A percentile compares a stretch with the other conserved stretches of the same genome.
Evolutionary conservation across 2,888 invertebrate genomes (phyloP).

Genomic region (Lasioglossum malachurum): DNA sequence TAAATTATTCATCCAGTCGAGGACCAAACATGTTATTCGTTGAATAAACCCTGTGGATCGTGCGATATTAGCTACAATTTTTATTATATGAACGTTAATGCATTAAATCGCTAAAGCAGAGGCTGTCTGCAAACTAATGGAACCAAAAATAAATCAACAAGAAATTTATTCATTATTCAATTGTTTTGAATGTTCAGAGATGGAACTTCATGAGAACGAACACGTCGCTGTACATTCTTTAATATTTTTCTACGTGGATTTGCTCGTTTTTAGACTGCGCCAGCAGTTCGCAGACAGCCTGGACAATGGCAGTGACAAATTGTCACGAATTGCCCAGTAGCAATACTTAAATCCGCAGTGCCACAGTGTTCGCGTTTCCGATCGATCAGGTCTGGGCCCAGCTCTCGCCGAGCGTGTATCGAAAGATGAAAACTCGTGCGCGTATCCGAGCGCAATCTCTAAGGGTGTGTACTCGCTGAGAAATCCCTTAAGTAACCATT

Average conservation of each 20-base stretch:
- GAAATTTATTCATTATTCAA: too few relatives aligned
- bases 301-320: background rate
- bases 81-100: background rate
- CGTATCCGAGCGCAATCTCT: background rate
- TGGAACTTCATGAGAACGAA: background rate
- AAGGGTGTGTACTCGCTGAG: background rate
- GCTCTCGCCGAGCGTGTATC: background rate
- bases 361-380: background rate
- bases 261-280: background rate
- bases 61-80: background rate
- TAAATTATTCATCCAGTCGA: background rate
- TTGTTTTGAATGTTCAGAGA: background rate
- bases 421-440: background rate
- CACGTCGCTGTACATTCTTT: background rate
- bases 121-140: background rate
- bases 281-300: background rate
- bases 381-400: constrained; percentile 24
- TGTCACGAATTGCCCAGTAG: background rate
- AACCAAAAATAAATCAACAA: background rate
- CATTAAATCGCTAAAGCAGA: background rate
- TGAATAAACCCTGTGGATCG: background rate
- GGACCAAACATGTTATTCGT: background rate
- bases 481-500: background rate
- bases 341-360: background rate
- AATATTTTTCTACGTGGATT: background rate